These are phyloP conservation scores for Trachymyrmex cornetzi DNA, from an alignment of 1,140 invertebrate genomes.

Conservation along the genomic window DNA sequence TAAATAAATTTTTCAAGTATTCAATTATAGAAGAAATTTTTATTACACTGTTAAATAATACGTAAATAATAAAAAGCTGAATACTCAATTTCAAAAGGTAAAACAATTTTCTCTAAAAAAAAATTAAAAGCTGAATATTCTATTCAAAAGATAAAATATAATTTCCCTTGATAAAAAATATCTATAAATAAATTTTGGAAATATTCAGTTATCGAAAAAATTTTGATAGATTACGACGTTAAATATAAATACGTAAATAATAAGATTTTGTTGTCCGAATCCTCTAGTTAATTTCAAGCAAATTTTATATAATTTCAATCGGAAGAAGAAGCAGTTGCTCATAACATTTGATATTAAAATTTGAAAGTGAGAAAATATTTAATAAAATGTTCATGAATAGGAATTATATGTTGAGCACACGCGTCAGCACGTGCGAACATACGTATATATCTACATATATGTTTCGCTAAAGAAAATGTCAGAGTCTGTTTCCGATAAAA, in stretches of 20 bases:
- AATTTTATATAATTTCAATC: background rate
- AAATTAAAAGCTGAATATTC: background rate
- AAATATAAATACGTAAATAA: background rate
- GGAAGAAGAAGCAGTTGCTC: too few species aligned
- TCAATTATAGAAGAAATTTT: background rate
- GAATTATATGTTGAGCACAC: background rate
- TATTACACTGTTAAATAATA: background rate
- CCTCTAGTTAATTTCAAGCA: background rate
- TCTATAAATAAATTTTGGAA: background rate
- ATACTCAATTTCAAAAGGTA: too few species aligned
- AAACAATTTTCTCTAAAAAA: background rate
- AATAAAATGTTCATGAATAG: background rate
- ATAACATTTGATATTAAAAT: slow-evolving; percentile 12
- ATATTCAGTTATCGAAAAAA: background rate
- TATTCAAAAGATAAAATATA: background rate
- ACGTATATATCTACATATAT: background rate
- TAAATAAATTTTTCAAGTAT: background rate
- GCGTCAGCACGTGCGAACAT: background rate
- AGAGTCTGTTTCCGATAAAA: slow-evolving; percentile 14
- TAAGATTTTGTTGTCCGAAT: background rate
- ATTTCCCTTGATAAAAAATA: background rate
- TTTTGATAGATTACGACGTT: background rate
- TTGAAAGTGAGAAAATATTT: background rate
- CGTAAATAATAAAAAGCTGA: background rate
- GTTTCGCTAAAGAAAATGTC: slow-evolving; percentile 28